Base-by-base conservation (phyloP, 2,888 invertebrate genomes). In the Heliothis peltigera region DNA sequence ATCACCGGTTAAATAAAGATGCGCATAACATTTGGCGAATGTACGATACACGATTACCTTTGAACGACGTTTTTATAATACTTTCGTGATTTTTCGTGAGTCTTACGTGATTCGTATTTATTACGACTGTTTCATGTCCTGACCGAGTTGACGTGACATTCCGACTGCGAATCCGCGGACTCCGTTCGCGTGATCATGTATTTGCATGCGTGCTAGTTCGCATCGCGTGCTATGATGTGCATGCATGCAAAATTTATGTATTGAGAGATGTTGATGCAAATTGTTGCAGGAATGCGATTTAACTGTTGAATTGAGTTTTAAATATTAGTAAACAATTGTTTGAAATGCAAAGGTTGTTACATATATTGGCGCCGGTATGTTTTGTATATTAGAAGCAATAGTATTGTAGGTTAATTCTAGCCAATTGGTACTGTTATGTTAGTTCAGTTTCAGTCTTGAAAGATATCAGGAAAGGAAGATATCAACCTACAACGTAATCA, bases 11-110 rank as follows among this genome's bases (percentile, higher is more conserved):
- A 88, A 87, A 91, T 90, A 89, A 91, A 92, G 92, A 92, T 90
- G 90, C 88, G 92, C 89, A 90, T 89, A 89, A 88, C 90, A 91
- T 91, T 91, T 86, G 89, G 88, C 88, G 83, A 91, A 89, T 81
- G 84, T 88, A 82, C 82, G 82, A 84, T 88, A 85, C 88, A 86
- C 86, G 90, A 81, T 84, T 81, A 81, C 80, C 64, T 75, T 69
- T 76, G 75, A 80, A 83, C 75, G 84, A 81, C 83, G 81, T 84
- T 87, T 87, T 85, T 83, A 84, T 85, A 81, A 82, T 76, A 76
- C 67, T 82, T 78, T 85, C 85, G 85, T 84, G 84, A 81, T 83
- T 84, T 77, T 85, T 87, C 87, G 78, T 70, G 51, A 73, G 62
- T 58, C 56, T 72, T 66, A 68, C 64, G 58, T 62, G 68, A 70